These are phyloP conservation scores for Oreocharis arfaki DNA, from an alignment of 2,113 vertebrate genomes.

Conservation along the genomic window DNA sequence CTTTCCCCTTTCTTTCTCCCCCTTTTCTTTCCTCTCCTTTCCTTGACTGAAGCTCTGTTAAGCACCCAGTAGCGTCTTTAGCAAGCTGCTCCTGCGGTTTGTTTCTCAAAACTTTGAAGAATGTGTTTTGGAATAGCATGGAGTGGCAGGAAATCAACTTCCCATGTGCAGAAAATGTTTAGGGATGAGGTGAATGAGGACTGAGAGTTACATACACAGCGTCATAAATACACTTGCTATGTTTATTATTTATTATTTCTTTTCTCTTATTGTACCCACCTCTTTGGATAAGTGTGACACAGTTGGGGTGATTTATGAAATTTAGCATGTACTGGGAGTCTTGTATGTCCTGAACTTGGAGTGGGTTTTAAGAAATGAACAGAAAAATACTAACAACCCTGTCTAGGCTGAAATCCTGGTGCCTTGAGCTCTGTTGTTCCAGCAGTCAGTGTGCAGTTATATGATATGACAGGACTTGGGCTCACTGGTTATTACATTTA, in stretches of 20 bases:
- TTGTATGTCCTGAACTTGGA: background rate
- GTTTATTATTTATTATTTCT: background rate
- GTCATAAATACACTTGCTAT: background rate
- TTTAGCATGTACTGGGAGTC: background rate
- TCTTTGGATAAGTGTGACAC: background rate
- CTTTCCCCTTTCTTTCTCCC: background rate
- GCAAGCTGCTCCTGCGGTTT: background rate
- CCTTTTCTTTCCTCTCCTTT: background rate
- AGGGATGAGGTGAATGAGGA: background rate
- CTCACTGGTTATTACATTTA: background rate
- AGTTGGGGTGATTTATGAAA: background rate
- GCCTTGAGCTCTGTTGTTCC: background rate
- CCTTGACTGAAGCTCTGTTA: too few species aligned
- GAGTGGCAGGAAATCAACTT: background rate
- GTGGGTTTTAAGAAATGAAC: background rate
- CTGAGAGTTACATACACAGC: too few species aligned
- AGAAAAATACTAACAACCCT: background rate
- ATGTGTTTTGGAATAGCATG: background rate
- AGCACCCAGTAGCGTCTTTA: background rate
- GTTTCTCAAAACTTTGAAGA: background rate
- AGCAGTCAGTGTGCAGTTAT: background rate
- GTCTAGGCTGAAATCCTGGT: background rate
- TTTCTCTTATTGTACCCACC: background rate
- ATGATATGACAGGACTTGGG: background rate
- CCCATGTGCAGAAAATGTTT: too few species aligned